Percentiles rank a stretch among this genome's conserved stretches.
These are phyloP conservation scores for Phataginus tetradactyla DNA, from an alignment of 2,797 vertebrate genomes.

Conservation along the genomic window DNA sequence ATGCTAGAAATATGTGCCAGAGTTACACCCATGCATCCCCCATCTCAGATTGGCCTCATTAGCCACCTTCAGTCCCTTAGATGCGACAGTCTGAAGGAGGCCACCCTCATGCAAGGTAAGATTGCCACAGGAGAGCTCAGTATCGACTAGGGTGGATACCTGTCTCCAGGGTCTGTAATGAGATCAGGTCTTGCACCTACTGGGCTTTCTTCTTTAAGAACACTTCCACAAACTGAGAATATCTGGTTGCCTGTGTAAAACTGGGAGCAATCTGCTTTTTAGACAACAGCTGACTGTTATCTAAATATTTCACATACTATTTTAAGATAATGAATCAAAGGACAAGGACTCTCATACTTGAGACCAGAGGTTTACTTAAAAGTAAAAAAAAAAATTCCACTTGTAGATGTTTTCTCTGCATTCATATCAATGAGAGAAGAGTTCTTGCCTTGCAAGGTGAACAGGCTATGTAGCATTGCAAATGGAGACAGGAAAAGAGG, in stretches of 20 bases:
- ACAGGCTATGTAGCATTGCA: neutral
- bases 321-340: conserved; percentile 44
- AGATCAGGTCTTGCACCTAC: neutral
- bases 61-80: neutral
- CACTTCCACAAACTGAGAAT: neutral
- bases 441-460: neutral
- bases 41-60: neutral
- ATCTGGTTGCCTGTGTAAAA: conserved; percentile 2
- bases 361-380: neutral
- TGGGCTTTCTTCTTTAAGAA: conserved; percentile 16
- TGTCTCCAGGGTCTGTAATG: neutral
- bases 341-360: neutral
- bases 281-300: neutral
- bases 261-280: neutral
- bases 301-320: neutral
- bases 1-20: neutral
- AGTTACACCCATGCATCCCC: neutral
- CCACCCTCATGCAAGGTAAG: neutral
- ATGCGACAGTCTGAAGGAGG: neutral
- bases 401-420: neutral
- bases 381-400: neutral
- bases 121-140: neutral
- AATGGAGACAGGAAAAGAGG: neutral
- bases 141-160: neutral
- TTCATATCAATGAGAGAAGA: neutral